Percentiles rank a stretch among this genome's conserved stretches.
Evolutionary conservation across 2,888 invertebrate genomes (phyloP).

Genomic region (Ceriagrion tenellum): DNA sequence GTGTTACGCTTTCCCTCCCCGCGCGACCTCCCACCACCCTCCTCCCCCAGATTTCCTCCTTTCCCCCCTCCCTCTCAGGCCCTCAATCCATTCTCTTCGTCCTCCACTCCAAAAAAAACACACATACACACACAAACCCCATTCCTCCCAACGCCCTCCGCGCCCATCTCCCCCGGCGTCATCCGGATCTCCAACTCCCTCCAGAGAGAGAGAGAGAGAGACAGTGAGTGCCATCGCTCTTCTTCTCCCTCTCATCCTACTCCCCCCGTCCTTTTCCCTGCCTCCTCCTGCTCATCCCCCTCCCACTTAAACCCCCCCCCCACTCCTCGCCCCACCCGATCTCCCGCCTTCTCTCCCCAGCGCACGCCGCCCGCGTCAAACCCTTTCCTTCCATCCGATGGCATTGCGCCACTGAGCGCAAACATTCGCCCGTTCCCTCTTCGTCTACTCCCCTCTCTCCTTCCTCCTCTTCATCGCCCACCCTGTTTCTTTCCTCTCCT

Average conservation of each 20-base stretch:
- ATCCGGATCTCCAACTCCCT: neutral
- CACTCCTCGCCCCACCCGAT: neutral
- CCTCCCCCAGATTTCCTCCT: neutral
- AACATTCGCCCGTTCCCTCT: neutral
- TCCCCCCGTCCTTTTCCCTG: neutral
- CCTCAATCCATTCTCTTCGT: neutral
- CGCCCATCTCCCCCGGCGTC: neutral
- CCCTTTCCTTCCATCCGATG: conserved; percentile 19
- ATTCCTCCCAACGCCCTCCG: neutral
- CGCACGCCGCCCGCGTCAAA: neutral
- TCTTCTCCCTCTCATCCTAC: neutral
- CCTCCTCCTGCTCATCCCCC: neutral
- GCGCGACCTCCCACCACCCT: neutral
- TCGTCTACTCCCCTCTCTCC: neutral
- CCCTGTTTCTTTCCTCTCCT: neutral
- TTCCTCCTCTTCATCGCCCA: neutral
- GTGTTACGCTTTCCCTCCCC: neutral
- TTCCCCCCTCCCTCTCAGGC: neutral
- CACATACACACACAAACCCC: neutral
- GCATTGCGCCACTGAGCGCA: conserved; percentile 21
- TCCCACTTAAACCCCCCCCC: neutral
- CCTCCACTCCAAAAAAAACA: neutral
- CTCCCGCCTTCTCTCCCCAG: neutral
- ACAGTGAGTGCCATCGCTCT: conserved; percentile 12
- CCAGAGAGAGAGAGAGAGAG: neutral